phyloP scores from a whole-genome alignment of 2,113 vertebrate genomes.

The Bostrychus sinensis region DNA sequence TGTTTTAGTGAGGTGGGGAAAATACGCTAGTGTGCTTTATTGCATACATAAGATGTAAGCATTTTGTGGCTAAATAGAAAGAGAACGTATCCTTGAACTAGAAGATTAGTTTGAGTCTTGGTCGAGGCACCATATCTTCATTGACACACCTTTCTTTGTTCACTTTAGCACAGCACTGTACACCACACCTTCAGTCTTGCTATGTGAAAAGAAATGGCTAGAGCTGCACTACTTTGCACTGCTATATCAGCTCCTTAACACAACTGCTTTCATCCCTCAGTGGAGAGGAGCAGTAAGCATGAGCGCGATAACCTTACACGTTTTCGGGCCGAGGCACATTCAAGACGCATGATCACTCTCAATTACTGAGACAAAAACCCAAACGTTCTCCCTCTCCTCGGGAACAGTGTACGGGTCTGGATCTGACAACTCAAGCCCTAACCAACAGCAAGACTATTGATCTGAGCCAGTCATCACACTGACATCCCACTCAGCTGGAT shows the following conservation, averaged over 20 bases:
- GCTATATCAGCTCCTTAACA: conserved; percentile 21
- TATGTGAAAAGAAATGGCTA: conserved; percentile 10
- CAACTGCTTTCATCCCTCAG: conserved; percentile 2
- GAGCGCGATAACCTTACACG: conserved; percentile 14
- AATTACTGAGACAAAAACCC: conserved; percentile 27
- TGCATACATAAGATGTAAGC: too few species aligned
- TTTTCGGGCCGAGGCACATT: background rate
- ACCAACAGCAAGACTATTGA: conserved; percentile 50
- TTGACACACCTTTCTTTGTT: too few species aligned
- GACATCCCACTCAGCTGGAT: conserved; percentile 57
- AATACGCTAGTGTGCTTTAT: background rate
- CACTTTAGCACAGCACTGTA: background rate
- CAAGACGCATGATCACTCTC: conserved; percentile 29
- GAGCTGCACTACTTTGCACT: background rate
- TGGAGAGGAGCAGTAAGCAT: background rate
- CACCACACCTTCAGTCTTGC: background rate
- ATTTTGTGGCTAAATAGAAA: too few species aligned
- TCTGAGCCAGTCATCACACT: conserved; percentile 47
- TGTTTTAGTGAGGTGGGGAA: conserved; percentile 29
- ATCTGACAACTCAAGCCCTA: conserved; percentile 37
- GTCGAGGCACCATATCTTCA: too few species aligned
- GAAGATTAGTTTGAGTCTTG: too few species aligned
- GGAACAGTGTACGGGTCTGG: conserved; percentile 3
- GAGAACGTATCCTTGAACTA: too few species aligned
- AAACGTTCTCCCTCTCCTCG: conserved; percentile 12